A percentile compares a stretch with the other conserved stretches of the same genome.
These are phyloP conservation scores for Heliocidaris tuberculata DNA, from an alignment of 35 echinoderm and acorn worm genomes.

Conservation along the genomic window DNA sequence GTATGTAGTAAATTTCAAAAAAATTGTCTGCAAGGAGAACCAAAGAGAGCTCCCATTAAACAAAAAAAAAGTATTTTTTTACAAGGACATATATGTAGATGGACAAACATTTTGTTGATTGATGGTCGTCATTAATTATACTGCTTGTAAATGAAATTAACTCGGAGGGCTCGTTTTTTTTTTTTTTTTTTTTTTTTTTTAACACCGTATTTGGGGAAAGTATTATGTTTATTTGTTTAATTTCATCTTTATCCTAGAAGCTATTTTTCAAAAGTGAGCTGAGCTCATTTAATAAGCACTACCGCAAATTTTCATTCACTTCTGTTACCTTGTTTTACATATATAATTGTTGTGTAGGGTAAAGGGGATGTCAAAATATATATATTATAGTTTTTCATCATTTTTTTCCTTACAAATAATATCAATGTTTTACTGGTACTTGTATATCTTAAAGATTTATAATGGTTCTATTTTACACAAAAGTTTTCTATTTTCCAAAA, in stretches of 20 bases:
- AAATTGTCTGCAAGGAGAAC: too few relatives aligned
- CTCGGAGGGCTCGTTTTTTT: background rate
- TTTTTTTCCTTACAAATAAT: background rate
- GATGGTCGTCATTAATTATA: background rate
- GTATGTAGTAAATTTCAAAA: too few relatives aligned
- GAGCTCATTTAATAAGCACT: background rate
- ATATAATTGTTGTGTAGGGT: too few relatives aligned
- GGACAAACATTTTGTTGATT: background rate
- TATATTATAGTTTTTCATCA: too few relatives aligned
- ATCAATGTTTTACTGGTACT: background rate
- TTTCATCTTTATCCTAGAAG: background rate
- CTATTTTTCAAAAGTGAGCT: background rate
- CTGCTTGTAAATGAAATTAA: too few relatives aligned
- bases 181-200: background rate
- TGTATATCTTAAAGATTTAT: background rate
- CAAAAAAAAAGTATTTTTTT: too few relatives aligned
- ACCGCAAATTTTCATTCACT: background rate
- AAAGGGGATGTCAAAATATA: too few relatives aligned
- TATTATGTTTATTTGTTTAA: background rate
- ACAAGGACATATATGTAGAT: too few relatives aligned
- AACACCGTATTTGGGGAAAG: background rate
- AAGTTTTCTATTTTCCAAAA: background rate
- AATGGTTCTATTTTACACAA: background rate
- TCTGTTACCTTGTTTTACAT: too few relatives aligned
- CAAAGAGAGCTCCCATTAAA: too few relatives aligned